These are phyloP conservation scores for Oscheius myriophilus DNA, from an alignment of 2,888 invertebrate genomes.

Conservation along the genomic window DNA sequence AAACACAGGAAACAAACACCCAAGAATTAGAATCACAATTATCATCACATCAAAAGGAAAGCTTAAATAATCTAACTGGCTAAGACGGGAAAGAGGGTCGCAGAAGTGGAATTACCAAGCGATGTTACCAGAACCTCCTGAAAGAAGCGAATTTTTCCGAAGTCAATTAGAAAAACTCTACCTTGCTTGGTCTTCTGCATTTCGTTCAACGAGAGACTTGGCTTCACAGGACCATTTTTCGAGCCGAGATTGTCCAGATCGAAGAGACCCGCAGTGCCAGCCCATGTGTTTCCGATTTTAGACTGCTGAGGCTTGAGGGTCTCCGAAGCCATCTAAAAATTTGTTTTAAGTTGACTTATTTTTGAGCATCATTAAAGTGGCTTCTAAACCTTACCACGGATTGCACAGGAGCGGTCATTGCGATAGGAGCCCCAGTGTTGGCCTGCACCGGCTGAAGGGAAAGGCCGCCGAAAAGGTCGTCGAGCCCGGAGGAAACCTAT, in stretches of 20 bases:
- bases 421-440: constrained; percentile 1
- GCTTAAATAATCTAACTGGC: no score
- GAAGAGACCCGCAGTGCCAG: constrained; percentile 26
- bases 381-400: neutral
- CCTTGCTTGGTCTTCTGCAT: constrained; percentile 29
- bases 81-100: no score
- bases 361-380: neutral
- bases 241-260: constrained; percentile 31
- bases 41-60: constrained; percentile 12
- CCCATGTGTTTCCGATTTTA: constrained; percentile 32
- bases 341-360: no score
- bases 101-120: neutral
- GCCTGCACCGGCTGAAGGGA: neutral
- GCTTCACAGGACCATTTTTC: constrained; percentile 21
- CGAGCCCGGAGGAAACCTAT: constrained; percentile 16
- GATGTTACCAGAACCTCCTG: neutral
- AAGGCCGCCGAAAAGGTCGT: constrained; percentile 6
- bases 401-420: constrained; percentile 10
- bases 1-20: constrained; percentile 12
- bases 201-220: constrained; percentile 27
- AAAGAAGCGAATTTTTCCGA: neutral
- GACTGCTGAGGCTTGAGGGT: constrained; percentile 4
- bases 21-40: constrained; percentile 5
- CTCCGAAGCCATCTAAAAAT: constrained; percentile 1
- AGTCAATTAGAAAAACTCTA: neutral